Percentiles rank a stretch among this genome's conserved stretches.
phyloP scores from a whole-genome alignment of 2,113 vertebrate species.

The Poeciliopsis occidentalis region DNA sequence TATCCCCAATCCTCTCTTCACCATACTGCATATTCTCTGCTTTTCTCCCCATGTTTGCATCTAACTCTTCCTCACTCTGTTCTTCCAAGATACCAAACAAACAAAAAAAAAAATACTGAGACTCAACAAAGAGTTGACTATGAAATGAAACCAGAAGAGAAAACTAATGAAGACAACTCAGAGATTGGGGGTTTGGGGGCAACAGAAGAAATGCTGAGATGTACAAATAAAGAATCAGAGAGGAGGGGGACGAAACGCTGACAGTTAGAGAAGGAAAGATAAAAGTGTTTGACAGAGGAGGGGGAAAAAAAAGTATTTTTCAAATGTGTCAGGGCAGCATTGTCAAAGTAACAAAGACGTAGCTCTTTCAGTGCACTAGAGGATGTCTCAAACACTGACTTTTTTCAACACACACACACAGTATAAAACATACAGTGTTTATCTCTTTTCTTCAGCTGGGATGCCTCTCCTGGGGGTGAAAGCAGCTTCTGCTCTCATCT shows the following conservation, averaged over 20 bases:
- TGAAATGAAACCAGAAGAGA: slow-evolving; percentile 52
- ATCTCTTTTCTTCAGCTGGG: slow-evolving; percentile 64
- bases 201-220: slow-evolving; percentile 55
- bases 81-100: slow-evolving; percentile 34
- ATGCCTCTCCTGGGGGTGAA: slow-evolving; percentile 56
- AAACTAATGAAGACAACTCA: slow-evolving; percentile 65
- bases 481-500: slow-evolving; percentile 59
- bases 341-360: slow-evolving; percentile 71
- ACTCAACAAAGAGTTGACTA: slow-evolving; percentile 40
- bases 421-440: slow-evolving; percentile 61
- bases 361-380: slow-evolving; percentile 55
- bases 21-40: slow-evolving; percentile 21
- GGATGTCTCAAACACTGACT: slow-evolving; percentile 53
- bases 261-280: slow-evolving; percentile 62
- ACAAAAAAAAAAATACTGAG: neutral
- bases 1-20: slow-evolving; percentile 13
- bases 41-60: slow-evolving; percentile 1
- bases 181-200: slow-evolving; percentile 25
- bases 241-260: slow-evolving; percentile 58
- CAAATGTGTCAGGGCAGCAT: slow-evolving; percentile 67
- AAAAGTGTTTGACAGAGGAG: slow-evolving; percentile 67
- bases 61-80: slow-evolving; percentile 22
- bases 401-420: slow-evolving; percentile 17
- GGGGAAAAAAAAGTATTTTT: slow-evolving; percentile 55
- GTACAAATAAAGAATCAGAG: slow-evolving; percentile 59